Percentiles rank a stretch among this genome's conserved stretches.
Conservation (phyloP, 2,797 vertebrate genomes). For the Phoeniculus purpureus region DNA sequence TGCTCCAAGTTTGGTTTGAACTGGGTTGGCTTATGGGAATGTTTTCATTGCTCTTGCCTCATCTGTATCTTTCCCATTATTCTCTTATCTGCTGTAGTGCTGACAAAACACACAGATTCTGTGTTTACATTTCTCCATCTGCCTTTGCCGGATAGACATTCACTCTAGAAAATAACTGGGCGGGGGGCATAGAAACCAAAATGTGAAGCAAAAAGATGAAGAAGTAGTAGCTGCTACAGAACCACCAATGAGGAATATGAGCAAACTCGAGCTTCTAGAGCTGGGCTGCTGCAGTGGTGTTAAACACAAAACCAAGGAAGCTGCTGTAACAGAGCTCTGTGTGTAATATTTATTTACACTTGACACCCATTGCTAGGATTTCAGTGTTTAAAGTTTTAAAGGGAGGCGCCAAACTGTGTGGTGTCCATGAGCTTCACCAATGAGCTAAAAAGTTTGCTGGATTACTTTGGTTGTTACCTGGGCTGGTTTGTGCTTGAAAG, state of each 20-base stretch:
- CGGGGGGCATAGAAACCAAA: not conserved
- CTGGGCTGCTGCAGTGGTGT: not conserved
- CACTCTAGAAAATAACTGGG: not conserved
- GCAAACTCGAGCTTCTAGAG: not conserved
- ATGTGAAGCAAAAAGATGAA: not conserved
- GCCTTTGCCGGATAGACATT: not conserved
- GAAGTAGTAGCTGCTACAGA: not conserved
- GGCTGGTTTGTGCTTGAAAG: not conserved
- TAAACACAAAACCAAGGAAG: not conserved
- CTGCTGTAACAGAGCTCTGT: not conserved
- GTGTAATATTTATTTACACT: conserved; percentile 13
- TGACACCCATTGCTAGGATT: not conserved
- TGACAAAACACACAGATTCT: not conserved
- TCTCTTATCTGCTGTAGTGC: not conserved
- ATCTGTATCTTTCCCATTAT: not conserved
- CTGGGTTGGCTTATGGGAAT: not conserved
- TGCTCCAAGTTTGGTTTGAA: not conserved
- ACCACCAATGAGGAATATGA: not conserved
- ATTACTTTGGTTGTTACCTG: not conserved
- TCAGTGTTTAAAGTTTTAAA: conserved; percentile 1
- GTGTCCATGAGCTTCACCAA: not conserved
- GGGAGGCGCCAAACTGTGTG: not conserved
- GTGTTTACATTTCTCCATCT: accelerated
- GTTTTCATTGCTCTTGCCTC: not conserved
- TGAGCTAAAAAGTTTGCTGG: conserved; percentile 5